Evolutionary conservation across 2,797 vertebrate species (phyloP).

Genomic region (Bovichtus diacanthus): DNA sequence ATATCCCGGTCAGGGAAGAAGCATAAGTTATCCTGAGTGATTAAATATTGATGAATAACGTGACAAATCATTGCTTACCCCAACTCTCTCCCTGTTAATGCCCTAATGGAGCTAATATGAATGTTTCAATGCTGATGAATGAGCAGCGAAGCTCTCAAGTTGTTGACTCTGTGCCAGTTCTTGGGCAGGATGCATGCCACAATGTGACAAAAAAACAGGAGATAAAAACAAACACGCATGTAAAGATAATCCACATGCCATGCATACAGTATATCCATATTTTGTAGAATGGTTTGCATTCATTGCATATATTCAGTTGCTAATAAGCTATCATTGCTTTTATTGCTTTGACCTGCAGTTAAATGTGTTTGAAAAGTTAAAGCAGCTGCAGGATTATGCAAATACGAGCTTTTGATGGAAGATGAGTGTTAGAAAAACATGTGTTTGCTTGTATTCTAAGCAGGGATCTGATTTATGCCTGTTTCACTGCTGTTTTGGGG

Average conservation of each 20-base stretch:
- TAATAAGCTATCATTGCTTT: conserved; percentile 36
- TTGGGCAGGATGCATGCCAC: conserved; percentile 32
- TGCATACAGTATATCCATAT: conserved; percentile 1
- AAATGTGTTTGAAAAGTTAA: conserved; percentile 29
- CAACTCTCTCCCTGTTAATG: conserved; percentile 18
- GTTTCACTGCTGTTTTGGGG: neutral
- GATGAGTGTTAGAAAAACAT: conserved; percentile 2
- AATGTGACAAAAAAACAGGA: conserved; percentile 9
- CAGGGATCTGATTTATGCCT: neutral
- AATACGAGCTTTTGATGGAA: conserved; percentile 19
- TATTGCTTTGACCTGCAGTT: conserved; percentile 35
- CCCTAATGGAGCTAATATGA: conserved; percentile 45
- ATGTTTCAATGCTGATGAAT: conserved; percentile 48
- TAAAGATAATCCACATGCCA: neutral
- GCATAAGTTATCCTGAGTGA: conserved; percentile 33
- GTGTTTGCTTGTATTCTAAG: conserved; percentile 12
- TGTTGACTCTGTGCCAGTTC: conserved; percentile 37
- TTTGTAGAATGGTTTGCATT: conserved; percentile 25
- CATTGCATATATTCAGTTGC: conserved; percentile 29
- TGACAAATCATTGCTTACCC: conserved; percentile 51
- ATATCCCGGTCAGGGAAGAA: conserved; percentile 47
- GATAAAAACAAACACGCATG: neutral
- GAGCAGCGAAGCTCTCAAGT: conserved; percentile 22
- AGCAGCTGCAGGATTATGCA: conserved; percentile 37
- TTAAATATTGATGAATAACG: conserved; percentile 67